phyloP scores from a whole-genome alignment of 2,888 invertebrate genomes.

The Hypomecis atomaria region DNA sequence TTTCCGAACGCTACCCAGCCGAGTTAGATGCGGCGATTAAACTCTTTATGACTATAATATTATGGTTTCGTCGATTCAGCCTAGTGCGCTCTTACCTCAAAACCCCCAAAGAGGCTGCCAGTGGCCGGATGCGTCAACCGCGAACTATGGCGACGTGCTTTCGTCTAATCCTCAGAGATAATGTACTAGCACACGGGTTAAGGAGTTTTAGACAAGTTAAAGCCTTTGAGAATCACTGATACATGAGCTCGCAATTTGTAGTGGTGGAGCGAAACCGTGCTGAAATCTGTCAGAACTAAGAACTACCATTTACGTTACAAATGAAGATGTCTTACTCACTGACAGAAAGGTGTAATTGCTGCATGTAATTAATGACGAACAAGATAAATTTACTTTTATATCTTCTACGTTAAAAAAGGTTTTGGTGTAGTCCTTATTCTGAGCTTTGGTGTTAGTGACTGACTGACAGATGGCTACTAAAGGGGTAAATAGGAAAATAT shows the following conservation, averaged over 20 bases:
- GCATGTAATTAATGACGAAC: neutral
- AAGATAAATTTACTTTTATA: too few relatives aligned
- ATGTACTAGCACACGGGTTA: conserved; percentile 39
- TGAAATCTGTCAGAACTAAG: conserved; percentile 13
- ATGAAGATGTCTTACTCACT: neutral
- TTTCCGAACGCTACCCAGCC: too few relatives aligned
- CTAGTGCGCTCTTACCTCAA: conserved; percentile 32
- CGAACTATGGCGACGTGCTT: conserved; percentile 46
- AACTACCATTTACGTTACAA: neutral
- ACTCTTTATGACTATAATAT: too few relatives aligned
- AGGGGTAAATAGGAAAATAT: too few relatives aligned
- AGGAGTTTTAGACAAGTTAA: conserved; percentile 46
- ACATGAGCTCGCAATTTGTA: conserved; percentile 40
- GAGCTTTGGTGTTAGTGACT: too few relatives aligned
- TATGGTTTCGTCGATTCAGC: neutral
- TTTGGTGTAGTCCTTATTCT: too few relatives aligned
- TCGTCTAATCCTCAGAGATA: conserved; percentile 48
- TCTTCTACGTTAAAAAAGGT: too few relatives aligned
- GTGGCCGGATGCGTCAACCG: conserved; percentile 59
- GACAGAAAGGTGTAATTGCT: neutral
- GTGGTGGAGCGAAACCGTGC: conserved; percentile 13
- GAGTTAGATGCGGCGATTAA: too few relatives aligned
- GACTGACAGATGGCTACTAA: too few relatives aligned
- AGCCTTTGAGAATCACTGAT: conserved; percentile 45
- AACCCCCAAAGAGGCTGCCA: conserved; percentile 49